These are phyloP conservation scores for Thyatira batis DNA, from an alignment of 2,888 invertebrate species.

Conservation along the genomic window DNA sequence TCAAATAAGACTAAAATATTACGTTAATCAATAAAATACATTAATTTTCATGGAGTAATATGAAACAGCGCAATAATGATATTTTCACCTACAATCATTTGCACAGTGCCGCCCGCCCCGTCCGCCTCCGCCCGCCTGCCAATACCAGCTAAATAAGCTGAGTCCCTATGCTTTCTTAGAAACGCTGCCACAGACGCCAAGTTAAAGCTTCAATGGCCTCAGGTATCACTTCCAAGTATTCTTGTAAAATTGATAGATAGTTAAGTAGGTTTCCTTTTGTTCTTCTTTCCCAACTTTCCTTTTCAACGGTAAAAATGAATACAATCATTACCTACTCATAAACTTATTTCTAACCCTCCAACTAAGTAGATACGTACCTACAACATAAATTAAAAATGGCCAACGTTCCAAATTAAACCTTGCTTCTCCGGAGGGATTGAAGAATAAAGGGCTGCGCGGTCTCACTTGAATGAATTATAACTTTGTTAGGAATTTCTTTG, in stretches of 20 bases:
- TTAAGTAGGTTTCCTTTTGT: not conserved
- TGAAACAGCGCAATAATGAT: not conserved
- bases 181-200: not conserved
- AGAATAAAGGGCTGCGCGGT: not conserved
- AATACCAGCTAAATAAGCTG: not conserved
- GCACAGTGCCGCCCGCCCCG: not conserved
- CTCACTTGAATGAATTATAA: not conserved
- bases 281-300: too few relatives aligned
- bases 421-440: not conserved
- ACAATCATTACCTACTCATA: too few relatives aligned
- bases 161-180: not conserved
- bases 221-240: not conserved
- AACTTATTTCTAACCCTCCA: not conserved
- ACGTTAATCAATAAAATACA: too few relatives aligned
- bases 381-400: not conserved
- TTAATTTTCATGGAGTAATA: too few relatives aligned
- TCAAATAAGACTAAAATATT: too few relatives aligned
- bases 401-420: not conserved
- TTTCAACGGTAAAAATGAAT: too few relatives aligned
- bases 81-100: not conserved
- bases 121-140: not conserved
- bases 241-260: not conserved
- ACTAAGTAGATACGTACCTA: not conserved
- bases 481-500: slow-evolving; percentile 3
- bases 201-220: not conserved